Conservation (phyloP, 2,888 invertebrate species). For the Mythimna lalbum region DNA sequence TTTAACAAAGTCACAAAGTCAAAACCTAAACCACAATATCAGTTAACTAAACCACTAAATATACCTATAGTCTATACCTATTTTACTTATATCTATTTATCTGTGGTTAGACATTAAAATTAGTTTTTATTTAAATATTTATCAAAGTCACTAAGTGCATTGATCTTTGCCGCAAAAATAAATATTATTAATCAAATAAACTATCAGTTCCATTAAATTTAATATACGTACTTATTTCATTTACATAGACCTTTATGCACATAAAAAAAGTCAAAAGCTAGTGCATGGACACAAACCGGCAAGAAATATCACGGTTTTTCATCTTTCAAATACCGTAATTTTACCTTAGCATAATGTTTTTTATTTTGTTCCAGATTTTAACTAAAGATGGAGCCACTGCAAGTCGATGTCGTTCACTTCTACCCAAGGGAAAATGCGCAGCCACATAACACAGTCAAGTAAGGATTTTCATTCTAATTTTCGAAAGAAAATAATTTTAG, state of each 20-base stretch:
- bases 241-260: too few relatives aligned
- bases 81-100: background rate
- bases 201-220: too few relatives aligned
- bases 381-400: conserved; percentile 83
- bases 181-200: too few relatives aligned
- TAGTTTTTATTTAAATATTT: background rate
- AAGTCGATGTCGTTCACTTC: conserved; percentile 91
- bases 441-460: conserved; percentile 92
- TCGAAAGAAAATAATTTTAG: too few relatives aligned
- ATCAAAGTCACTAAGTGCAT: background rate
- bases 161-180: background rate
- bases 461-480: conserved; percentile 51
- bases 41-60: background rate
- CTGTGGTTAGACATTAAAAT: conserved; percentile 10
- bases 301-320: too few relatives aligned
- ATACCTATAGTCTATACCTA: background rate
- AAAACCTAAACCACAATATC: background rate
- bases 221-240: too few relatives aligned
- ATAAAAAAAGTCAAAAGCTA: too few relatives aligned
- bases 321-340: too few relatives aligned
- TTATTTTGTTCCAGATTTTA: conserved; percentile 55
- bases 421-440: conserved; percentile 93
- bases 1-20: background rate
- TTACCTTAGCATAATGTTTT: background rate
- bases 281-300: too few relatives aligned